Evolutionary conservation across 2,888 invertebrate species (phyloP).

Genomic region (Melipona bicolor): DNA sequence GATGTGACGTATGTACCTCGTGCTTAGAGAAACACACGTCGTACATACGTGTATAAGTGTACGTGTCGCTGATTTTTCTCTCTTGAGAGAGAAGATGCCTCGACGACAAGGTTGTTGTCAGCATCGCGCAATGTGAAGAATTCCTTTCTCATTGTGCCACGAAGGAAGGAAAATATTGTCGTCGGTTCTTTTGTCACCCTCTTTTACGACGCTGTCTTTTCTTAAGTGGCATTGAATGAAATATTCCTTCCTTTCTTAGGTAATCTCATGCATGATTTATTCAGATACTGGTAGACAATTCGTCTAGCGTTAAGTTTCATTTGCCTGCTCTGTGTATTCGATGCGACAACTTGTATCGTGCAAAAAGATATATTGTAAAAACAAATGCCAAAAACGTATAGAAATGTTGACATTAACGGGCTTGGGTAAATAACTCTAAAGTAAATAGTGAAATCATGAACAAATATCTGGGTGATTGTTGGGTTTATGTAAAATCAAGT

Average conservation of each 20-base stretch:
- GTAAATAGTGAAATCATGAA: too few relatives aligned
- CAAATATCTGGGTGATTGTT: too few relatives aligned
- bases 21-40: conserved; percentile 17
- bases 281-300: too few relatives aligned
- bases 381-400: too few relatives aligned
- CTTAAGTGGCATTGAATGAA: not conserved
- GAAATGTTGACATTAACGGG: too few relatives aligned
- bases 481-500: too few relatives aligned
- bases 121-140: not conserved
- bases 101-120: not conserved
- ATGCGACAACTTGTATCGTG: too few relatives aligned
- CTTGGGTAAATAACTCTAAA: too few relatives aligned
- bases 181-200: not conserved
- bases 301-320: too few relatives aligned
- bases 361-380: too few relatives aligned
- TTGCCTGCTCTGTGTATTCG: too few relatives aligned
- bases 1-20: conserved; percentile 33
- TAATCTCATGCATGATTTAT: too few relatives aligned
- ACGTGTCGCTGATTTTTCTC: not conserved
- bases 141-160: not conserved
- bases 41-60: not conserved
- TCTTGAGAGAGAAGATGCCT: not conserved
- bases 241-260: not conserved
- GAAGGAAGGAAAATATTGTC: not conserved
- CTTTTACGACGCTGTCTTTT: not conserved